A percentile compares a stretch with the other conserved stretches of the same genome.
Evolutionary conservation across 2,113 vertebrate species (phyloP).

Genomic region (Pampusana beccarii): DNA sequence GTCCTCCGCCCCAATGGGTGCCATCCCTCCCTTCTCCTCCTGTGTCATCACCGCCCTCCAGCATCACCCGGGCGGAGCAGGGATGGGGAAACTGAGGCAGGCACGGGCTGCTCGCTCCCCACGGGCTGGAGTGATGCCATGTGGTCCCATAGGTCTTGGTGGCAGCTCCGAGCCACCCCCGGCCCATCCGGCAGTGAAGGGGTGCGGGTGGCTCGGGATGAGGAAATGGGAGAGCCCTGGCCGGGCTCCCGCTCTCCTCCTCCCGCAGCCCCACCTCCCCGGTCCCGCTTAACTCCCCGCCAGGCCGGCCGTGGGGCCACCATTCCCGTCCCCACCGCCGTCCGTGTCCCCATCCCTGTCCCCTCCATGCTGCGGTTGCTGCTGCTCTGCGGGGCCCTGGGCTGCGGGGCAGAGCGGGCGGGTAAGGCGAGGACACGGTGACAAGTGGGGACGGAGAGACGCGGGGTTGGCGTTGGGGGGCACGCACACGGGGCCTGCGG

Average conservation of each 20-base stretch:
- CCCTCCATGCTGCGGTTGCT: conserved; percentile 24
- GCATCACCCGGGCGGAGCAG: rapidly evolving
- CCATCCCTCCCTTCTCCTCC: neutral
- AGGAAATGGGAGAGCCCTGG: conserved; percentile 58
- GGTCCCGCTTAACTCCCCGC: neutral
- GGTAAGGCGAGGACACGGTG: neutral
- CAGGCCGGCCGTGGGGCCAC: neutral
- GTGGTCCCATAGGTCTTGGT: rapidly evolving
- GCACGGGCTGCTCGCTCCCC: neutral
- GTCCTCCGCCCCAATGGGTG: too few relatives aligned
- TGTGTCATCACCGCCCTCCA: neutral
- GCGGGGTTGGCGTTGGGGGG: neutral
- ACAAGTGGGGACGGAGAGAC: rapidly evolving
- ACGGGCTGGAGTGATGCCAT: rapidly evolving
- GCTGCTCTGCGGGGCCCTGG: conserved; percentile 17
- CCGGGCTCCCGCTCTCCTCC: neutral
- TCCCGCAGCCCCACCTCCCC: conserved; percentile 7
- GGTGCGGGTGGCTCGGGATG: neutral
- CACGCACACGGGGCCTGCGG: rapidly evolving
- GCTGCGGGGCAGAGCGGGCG: neutral
- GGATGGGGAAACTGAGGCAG: neutral
- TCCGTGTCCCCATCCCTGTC: neutral
- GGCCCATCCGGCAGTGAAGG: conserved; percentile 29
- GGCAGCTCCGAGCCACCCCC: neutral
- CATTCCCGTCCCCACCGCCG: neutral